phyloP scores from a whole-genome alignment of 2,113 vertebrate genomes.

The Chrysemys picta region DNA sequence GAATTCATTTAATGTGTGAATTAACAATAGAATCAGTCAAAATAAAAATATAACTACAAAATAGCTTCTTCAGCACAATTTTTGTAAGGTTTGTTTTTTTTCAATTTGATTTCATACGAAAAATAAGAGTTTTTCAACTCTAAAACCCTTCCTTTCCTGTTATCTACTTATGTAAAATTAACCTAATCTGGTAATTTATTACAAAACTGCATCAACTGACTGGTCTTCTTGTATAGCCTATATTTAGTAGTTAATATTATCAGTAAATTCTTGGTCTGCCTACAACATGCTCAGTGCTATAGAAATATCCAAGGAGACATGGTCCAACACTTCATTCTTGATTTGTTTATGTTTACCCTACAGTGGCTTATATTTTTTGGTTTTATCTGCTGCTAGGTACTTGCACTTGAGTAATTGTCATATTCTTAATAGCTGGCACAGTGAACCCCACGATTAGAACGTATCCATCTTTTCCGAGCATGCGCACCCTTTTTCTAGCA shows the following conservation, averaged over 20 bases:
- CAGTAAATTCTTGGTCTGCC: slow-evolving; percentile 18
- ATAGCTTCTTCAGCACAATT: background rate
- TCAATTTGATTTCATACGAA: background rate
- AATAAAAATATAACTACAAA: background rate
- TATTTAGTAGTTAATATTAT: background rate
- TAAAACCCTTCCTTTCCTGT: slow-evolving; percentile 2
- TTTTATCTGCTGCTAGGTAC: background rate
- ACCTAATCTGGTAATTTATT: background rate
- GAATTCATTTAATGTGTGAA: background rate
- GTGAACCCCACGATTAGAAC: background rate
- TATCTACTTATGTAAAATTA: slow-evolving; percentile 7
- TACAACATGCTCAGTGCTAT: background rate
- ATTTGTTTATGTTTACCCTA: background rate
- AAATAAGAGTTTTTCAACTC: background rate
- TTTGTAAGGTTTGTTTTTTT: background rate
- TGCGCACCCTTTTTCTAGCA: background rate
- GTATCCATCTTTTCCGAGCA: background rate
- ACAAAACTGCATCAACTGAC: background rate
- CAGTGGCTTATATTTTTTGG: background rate
- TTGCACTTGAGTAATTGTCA: slow-evolving; percentile 25
- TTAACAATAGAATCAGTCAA: background rate
- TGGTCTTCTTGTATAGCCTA: background rate
- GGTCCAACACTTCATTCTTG: background rate
- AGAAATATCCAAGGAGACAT: background rate
- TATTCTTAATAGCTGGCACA: background rate